Conservation (phyloP, 2,113 vertebrate species). For the Regulus satrapa region DNA sequence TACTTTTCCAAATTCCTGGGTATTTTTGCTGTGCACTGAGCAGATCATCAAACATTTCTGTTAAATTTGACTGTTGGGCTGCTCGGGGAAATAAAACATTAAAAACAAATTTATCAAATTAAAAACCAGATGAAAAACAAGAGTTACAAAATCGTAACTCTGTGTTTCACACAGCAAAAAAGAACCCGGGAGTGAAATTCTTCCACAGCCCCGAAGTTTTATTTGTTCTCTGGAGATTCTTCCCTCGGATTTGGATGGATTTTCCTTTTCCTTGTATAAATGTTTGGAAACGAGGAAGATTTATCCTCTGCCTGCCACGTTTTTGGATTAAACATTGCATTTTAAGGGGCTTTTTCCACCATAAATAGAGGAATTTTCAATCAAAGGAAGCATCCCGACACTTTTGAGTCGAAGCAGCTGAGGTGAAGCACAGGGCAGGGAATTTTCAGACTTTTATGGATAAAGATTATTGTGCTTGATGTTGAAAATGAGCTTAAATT, state of each 20-base stretch:
- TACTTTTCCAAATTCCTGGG: neutral
- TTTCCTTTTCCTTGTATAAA: conserved; percentile 6
- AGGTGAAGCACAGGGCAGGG: neutral
- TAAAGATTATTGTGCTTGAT: neutral
- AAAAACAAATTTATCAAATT: neutral
- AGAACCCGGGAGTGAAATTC: neutral
- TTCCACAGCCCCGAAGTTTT: neutral
- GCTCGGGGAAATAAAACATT: neutral
- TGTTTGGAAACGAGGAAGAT: conserved; percentile 24
- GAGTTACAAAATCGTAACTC: neutral
- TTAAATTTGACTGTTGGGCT: neutral
- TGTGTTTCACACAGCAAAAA: neutral
- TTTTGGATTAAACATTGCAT: neutral
- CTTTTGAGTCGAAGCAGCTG: neutral
- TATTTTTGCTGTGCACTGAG: neutral
- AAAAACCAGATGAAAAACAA: neutral
- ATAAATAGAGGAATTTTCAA: neutral
- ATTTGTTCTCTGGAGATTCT: neutral
- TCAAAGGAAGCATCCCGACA: neutral
- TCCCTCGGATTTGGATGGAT: neutral
- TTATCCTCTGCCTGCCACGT: neutral
- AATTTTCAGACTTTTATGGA: neutral
- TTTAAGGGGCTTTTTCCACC: neutral
- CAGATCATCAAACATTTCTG: neutral
- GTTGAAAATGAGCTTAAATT: neutral